These are phyloP conservation scores for Spongilla lacustris DNA, from an alignment of 37 sponge, comb jelly and placozoan species.

Conservation along the genomic window DNA sequence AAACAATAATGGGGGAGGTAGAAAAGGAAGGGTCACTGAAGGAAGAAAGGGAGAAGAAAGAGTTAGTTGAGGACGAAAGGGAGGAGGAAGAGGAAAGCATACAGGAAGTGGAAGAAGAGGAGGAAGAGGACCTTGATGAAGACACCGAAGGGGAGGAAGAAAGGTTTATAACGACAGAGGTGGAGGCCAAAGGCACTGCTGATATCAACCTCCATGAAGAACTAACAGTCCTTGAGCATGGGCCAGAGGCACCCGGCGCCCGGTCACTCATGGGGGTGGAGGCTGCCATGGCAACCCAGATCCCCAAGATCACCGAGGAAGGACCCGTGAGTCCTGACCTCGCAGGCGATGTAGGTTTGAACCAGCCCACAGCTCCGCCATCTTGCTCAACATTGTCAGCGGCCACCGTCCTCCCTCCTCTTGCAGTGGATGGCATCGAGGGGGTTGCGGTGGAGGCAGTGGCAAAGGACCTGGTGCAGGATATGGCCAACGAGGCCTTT, in stretches of 20 bases:
- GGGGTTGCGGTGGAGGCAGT: not conserved
- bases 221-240: not conserved
- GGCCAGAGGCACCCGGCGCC: not conserved
- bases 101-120: not conserved
- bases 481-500: conserved; percentile 61
- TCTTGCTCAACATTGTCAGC: not conserved
- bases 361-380: not conserved
- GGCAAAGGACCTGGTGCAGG: conserved; percentile 37
- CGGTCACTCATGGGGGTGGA: not conserved
- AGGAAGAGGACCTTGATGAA: conserved; percentile 7
- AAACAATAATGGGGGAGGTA: not conserved
- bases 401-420: too few relatives aligned
- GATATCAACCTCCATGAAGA: not conserved
- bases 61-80: not conserved
- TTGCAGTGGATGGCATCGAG: not conserved
- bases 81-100: not conserved
- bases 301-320: not conserved
- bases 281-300: not conserved
- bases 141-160: not conserved
- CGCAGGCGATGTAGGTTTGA: not conserved
- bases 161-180: not conserved
- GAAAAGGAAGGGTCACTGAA: not conserved
- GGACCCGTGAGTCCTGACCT: not conserved
- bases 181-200: not conserved
- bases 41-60: not conserved